Evolutionary conservation across 1,140 invertebrate species (phyloP).

Genomic region (Drosophila tristis): DNA sequence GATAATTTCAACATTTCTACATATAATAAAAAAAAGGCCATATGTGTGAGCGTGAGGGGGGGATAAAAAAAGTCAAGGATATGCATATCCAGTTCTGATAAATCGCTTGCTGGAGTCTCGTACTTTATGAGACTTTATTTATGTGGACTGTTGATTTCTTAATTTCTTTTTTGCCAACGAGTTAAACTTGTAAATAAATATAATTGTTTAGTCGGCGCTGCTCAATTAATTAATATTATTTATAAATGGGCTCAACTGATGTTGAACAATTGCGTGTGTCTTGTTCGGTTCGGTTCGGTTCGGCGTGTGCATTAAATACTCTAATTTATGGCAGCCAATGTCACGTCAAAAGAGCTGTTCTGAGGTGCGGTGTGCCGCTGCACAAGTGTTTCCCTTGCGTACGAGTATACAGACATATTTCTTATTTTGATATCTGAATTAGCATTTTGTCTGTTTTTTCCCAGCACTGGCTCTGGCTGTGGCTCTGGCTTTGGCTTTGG

Average conservation of each 20-base stretch:
- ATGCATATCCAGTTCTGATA: conserved; percentile 53
- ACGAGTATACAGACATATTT: neutral
- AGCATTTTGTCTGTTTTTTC: conserved; percentile 49
- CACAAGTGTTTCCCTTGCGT: conserved; percentile 4
- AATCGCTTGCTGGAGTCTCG: conserved; percentile 23
- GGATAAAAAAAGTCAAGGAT: conserved; percentile 34
- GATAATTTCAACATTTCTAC: conserved; percentile 51
- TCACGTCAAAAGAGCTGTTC: conserved; percentile 1
- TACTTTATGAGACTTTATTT: conserved; percentile 22
- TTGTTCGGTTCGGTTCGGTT: neutral
- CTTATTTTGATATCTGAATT: conserved; percentile 64
- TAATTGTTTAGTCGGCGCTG: conserved; percentile 19
- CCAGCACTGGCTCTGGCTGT: neutral
- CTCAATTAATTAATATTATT: conserved; percentile 49
- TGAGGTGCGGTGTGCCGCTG: neutral
- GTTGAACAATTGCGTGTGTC: conserved; percentile 33
- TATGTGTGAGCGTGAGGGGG: neutral
- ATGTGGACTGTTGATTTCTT: conserved; percentile 7
- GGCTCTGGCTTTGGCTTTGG: neutral
- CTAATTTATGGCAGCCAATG: conserved; percentile 34
- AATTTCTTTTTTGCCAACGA: conserved; percentile 21
- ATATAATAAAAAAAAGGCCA: conserved; percentile 11
- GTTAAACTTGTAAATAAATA: conserved; percentile 55
- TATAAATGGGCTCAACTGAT: conserved; percentile 36
- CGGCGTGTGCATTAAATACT: conserved; percentile 23